phyloP scores from a whole-genome alignment of 2,888 invertebrate species.

The Harmothoe impar region DNA sequence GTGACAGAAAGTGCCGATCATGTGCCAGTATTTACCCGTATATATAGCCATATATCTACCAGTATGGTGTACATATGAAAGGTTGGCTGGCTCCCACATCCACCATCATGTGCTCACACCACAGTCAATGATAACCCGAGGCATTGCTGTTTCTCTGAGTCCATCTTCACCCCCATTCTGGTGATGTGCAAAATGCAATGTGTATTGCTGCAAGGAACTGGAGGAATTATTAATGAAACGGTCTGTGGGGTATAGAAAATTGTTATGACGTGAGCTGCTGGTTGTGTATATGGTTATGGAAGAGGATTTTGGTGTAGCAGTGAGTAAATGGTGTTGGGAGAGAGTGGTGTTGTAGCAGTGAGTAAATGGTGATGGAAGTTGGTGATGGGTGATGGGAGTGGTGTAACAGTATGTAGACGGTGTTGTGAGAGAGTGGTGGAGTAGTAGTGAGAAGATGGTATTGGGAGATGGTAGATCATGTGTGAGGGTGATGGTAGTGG shows the following conservation, averaged over 20 bases:
- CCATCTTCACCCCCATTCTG: too few species aligned
- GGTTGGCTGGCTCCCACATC: background rate
- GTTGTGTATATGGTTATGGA: too few species aligned
- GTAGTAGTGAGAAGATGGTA: background rate
- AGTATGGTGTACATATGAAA: background rate
- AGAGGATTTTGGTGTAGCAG: too few species aligned
- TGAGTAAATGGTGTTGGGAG: too few species aligned
- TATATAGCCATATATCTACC: background rate
- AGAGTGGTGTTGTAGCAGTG: too few species aligned
- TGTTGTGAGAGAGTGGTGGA: background rate
- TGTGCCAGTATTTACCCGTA: background rate
- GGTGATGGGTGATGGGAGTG: too few species aligned
- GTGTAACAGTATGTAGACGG: background rate
- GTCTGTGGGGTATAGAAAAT: too few species aligned
- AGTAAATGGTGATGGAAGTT: background rate
- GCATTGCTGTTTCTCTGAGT: too few species aligned
- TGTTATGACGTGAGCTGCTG: too few species aligned
- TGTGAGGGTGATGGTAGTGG: background rate
- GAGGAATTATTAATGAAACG: too few species aligned
- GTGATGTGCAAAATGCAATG: too few species aligned
- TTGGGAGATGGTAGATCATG: background rate
- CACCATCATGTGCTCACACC: constrained; percentile 6
- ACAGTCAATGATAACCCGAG: background rate
- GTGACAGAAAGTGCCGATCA: background rate
- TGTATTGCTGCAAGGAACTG: too few species aligned